Evolutionary conservation across 2,113 vertebrate genomes (phyloP), one percentile per base, ranked within the genome.

Genomic region (Corythoichthys intestinalis): DNA sequence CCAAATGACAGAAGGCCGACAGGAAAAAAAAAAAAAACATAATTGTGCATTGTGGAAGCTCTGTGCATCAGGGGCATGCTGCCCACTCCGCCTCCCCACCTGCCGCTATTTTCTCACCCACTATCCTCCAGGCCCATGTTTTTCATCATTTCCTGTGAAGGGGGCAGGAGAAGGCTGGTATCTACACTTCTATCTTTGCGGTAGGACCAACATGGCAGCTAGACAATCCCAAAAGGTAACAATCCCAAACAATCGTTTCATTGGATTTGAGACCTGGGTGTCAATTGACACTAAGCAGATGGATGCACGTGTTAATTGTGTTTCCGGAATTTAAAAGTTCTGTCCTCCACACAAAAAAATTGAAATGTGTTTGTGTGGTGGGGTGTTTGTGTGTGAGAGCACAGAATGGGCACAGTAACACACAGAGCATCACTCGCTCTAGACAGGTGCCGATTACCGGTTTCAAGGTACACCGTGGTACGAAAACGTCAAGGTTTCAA

Each of bases 71-170:
- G 38, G 41, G 38, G 59, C 59, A 41, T 6, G 67, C 67, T 65
- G 57, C 68, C 64, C 57, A 12, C 57, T 52, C 75, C 61, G 20
- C 53, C 37, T 37, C 67, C 60, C 57, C 50, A 67, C 59, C 17
- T 50, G 20, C n/a, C 38, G 70, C 46, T 59, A 35, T 74, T 77
- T 78, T 83, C 78, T 86, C 78, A 83, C 72, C 63, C 60, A 28
- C 15, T 72, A 53, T 66, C 71, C 66, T 78, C 76, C 65, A 73
- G 48, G 72, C 68, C 74, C 71, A 62, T 80, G 63, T 73, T 85
- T 80, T 85, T 85, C 85, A 88, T 88, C 67, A 83, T 64, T 82
- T 64, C 66, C 48, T 54, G 54, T 39, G 60, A 44, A 48, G 50
- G 39, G 69, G 14, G 35, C 8, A n/a, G 69, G 14, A 14, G 38